phyloP scores from a whole-genome alignment of 92 coral and sea anemone genomes.

The Epizoanthus ramosus region DNA sequence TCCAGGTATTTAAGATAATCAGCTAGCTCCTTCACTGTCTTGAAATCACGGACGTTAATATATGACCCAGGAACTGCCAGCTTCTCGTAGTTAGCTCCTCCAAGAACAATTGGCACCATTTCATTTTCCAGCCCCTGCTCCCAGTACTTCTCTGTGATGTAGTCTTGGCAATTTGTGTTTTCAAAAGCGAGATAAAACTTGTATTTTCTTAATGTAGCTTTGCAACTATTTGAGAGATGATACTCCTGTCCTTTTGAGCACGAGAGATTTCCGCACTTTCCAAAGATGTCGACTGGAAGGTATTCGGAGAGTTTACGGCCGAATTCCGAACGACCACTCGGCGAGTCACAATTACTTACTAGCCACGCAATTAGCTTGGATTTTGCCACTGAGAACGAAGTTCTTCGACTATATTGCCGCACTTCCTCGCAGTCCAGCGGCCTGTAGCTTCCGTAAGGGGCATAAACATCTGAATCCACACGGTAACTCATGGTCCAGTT shows the following conservation, averaged over 20 bases:
- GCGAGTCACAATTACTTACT: slow-evolving; percentile 46
- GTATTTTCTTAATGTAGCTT: slow-evolving; percentile 33
- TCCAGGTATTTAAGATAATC: slow-evolving; percentile 47
- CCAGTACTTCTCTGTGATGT: slow-evolving; percentile 72
- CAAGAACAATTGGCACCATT: slow-evolving; percentile 65
- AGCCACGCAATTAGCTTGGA: slow-evolving; percentile 55
- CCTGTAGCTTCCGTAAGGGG: slow-evolving; percentile 58
- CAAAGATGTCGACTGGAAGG: slow-evolving; percentile 49
- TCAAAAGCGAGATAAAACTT: slow-evolving; percentile 67
- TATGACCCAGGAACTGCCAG: slow-evolving; percentile 64
- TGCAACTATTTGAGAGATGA: slow-evolving; percentile 44
- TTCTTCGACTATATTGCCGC: not conserved
- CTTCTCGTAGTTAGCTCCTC: slow-evolving; percentile 54
- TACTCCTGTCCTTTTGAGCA: slow-evolving; percentile 39
- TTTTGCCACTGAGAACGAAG: slow-evolving; percentile 28
- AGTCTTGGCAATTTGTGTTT: slow-evolving; percentile 59
- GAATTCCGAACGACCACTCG: slow-evolving; percentile 38
- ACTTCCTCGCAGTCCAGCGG: slow-evolving; percentile 40
- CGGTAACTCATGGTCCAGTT: slow-evolving; percentile 70
- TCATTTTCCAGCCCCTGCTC: slow-evolving; percentile 64
- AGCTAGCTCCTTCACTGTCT: slow-evolving; percentile 55
- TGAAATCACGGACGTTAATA: slow-evolving; percentile 57
- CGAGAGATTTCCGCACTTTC: slow-evolving; percentile 45
- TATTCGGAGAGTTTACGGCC: slow-evolving; percentile 38
- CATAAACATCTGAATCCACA: slow-evolving; percentile 54